These are phyloP conservation scores for Haliclona indistincta DNA, from an alignment of 37 sponge, comb jelly and placozoan genomes.

Conservation along the genomic window DNA sequence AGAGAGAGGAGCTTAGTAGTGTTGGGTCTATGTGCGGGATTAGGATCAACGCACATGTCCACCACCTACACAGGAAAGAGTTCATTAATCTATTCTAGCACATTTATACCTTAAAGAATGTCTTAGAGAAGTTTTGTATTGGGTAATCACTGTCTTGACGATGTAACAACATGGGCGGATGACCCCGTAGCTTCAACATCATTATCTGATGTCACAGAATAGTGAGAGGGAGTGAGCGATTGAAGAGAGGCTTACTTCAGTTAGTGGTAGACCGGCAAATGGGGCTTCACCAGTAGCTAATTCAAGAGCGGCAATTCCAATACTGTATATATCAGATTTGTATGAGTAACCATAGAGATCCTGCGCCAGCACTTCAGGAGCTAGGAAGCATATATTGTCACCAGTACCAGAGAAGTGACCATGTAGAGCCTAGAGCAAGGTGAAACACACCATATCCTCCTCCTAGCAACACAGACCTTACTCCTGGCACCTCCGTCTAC, in stretches of 20 bases:
- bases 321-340: conserved; percentile 64
- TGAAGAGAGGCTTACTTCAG: conserved; percentile 54
- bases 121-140: conserved; percentile 21
- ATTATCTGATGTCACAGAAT: conserved; percentile 71
- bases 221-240: too few relatives aligned
- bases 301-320: conserved; percentile 84
- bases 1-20: conserved; percentile 33
- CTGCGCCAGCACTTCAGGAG: conserved; percentile 86
- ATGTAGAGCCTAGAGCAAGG: conserved; percentile 31
- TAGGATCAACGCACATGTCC: conserved; percentile 59
- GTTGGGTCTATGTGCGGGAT: conserved; percentile 37
- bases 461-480: conserved; percentile 12
- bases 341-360: conserved; percentile 69
- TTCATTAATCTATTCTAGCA: too few relatives aligned
- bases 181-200: conserved; percentile 74
- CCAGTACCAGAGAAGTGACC: conserved; percentile 63
- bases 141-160: conserved; percentile 35
- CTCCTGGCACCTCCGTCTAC: conserved; percentile 47
- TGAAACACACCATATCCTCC: not conserved
- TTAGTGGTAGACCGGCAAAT: conserved; percentile 83
- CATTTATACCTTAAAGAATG: conserved; percentile 55
- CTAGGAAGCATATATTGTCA: conserved; percentile 83
- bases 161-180: conserved; percentile 67
- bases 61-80: conserved; percentile 37
- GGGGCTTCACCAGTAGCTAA: conserved; percentile 88